Base-by-base conservation (phyloP, 2,888 invertebrate genomes). In the Apomyelois bistriatella region DNA sequence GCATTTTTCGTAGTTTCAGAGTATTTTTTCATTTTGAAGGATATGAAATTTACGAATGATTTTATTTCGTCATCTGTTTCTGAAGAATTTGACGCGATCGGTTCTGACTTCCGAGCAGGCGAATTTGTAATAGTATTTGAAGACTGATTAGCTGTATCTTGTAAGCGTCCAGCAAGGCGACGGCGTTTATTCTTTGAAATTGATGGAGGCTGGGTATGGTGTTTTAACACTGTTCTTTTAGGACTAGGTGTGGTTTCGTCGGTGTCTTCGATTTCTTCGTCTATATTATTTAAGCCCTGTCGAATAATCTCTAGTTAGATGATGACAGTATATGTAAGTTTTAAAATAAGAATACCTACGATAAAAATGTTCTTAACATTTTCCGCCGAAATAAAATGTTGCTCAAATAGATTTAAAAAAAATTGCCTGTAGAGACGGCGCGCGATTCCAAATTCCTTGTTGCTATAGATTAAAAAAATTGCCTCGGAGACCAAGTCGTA, bases 21-120 rank as follows among this genome's bases (percentile, higher is more conserved):
- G 52, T 79, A 79, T 53, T 70, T 76, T 55, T 68, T 77, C 76
- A 81, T 75, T 65, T 79, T 77, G 15, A 59, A 69, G 2, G 70
- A 70, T 52, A 79, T 66, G 53, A 79, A 79, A 13, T 68, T 65
- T 2, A 69, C 60, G 53, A 79, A 79, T 28, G 70, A 67, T 42
- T 56, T 60, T 4, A 77, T 77, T 59, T 79, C 81, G 2, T 77
- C 73, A 8, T 66, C 61, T 47, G 58, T 58, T 16, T 67, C 63
- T 17, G 55, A 49, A 15, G 50, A 3, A n/a, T 52, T 64, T 52
- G 59, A 60, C n/a, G 58, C 59, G 3, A 57, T 42, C 12, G 54
- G 30, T 54, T 35, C n/a, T 10, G 38, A 37, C 10, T 30, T 22
- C 13, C 22, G 41, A 8, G 37, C 48, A 15, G 52, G 42, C 22